These are phyloP conservation scores for Brienomyrus brachyistius DNA, from an alignment of 2,113 vertebrate species.

Conservation along the genomic window DNA sequence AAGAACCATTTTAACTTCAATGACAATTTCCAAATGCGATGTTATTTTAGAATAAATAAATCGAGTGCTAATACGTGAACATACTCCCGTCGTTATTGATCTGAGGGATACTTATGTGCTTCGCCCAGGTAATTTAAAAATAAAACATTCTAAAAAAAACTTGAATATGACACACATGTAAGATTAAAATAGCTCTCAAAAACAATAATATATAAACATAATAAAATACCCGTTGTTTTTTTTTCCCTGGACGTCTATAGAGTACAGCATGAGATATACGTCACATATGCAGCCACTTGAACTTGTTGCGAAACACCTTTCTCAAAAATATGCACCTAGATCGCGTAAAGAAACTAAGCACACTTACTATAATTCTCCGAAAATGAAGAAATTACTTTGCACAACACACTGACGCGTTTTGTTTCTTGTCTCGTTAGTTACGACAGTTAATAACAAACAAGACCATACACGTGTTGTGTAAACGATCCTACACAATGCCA, in stretches of 20 bases:
- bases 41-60: neutral
- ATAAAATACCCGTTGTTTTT: neutral
- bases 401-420: neutral
- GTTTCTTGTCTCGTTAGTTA: neutral
- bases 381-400: neutral
- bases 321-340: neutral
- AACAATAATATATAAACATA: neutral
- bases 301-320: neutral
- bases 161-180: neutral
- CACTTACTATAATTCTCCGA: neutral
- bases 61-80: neutral
- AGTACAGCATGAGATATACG: neutral
- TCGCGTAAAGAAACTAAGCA: neutral
- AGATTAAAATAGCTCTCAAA: neutral
- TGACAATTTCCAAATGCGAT: neutral
- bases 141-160: neutral
- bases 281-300: neutral
- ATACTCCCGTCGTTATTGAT: neutral
- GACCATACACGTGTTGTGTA: slow-evolving; percentile 17
- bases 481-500: neutral
- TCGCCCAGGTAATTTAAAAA: neutral
- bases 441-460: neutral
- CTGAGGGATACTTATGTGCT: neutral
- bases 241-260: neutral
- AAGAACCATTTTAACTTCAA: neutral